Base-by-base conservation (phyloP, 2,113 vertebrate species). In the Elachura formosa region DNA sequence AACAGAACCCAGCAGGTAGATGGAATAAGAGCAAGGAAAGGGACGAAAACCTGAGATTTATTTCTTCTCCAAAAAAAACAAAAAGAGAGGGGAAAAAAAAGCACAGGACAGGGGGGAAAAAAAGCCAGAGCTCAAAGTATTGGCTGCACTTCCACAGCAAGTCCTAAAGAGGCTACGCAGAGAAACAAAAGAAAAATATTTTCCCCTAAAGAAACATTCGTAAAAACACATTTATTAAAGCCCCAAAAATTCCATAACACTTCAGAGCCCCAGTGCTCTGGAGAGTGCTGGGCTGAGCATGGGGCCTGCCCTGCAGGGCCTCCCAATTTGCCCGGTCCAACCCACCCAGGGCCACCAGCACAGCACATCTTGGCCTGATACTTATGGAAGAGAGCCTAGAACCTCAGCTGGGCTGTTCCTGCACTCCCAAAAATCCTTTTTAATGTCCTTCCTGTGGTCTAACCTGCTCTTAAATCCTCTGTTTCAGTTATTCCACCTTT, bases 111-210 rank as follows among this genome's bases (percentile, higher is more conserved):
- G 72, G 31, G 40, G 51, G 1, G 25, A 9, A 63, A 68, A 79
- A 14, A 58, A 95, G 58, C 75, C 91, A 77, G 79, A 86, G 16
- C 59, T 69, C 46, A 10, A 49, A n/a, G 67, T 89, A 12, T 78
- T 96, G 94, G 94, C 95, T 86, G 89, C 28, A 8, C 48, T 95
- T 94, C 78, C 64, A 55, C 62, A 73, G 56, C 80, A 88, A 95
- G 36, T 71, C 93, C 90, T 97, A 84, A 88, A 94, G 92, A 94
- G 92, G 51, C 80, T 89, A 51, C 18, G 5, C 49, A 72, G 58
- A 91, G 89, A 95, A 95, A 96, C 93, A 93, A 94, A 96, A 95
- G 79, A 84, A 84, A 84, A 86, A 86, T 86, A 91, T 75, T 92
- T 96, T 92, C 86, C 93, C 91, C 93, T 71, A 21, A 93, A 96